Evolutionary conservation across 2,888 invertebrate species (phyloP), one percentile per base, ranked within the genome.

Genomic region (Drosophila phalerata): DNA sequence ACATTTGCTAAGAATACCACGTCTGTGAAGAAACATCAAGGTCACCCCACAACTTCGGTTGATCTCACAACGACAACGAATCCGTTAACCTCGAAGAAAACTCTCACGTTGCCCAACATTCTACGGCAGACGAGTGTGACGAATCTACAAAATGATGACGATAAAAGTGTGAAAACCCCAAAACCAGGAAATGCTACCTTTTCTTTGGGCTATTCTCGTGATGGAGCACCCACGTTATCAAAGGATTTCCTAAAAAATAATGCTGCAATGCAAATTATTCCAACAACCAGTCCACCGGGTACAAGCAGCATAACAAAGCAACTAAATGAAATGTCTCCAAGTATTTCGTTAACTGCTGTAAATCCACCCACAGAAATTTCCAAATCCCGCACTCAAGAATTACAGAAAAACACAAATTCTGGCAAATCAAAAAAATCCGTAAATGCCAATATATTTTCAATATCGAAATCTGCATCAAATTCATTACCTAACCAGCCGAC

Each of bases 181-280:
- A 64, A 53, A 5, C 11, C 34, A 8, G 34, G 74, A 15, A 63
- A 65, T 67, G 52, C 68, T 2, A 69, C 47, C 34, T 60, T 69
- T 10, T 17, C 60, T 0, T 25, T 70, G 8, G 58, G 47, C 6
- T 76, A 57, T 55, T 38, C 69, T 5, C 52, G n/a, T 51, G 47
- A 42, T 4, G 45, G 45, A 11, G 49, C 28, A 2, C 9, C 73
- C 11, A 22, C 64, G 9, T 30, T 73, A 42, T 73, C 85, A 11
- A 73, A 72, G 6, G 73, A 75, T 47, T 77, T 58, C 40, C 34
- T 81, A 13, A 89, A 83, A 45, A 56, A 61, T 5, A 84, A 74
- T 37, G 77, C 72, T 4, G 89, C 89, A 70, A 91, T 91, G 91
- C 91, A 91, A 82, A 91, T 90, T 53, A 90, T 91, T 70, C 91